A percentile compares a stretch with the other conserved stretches of the same genome.
phyloP scores from a whole-genome alignment of 2,113 vertebrate species.

The Crypturellus undulatus region DNA sequence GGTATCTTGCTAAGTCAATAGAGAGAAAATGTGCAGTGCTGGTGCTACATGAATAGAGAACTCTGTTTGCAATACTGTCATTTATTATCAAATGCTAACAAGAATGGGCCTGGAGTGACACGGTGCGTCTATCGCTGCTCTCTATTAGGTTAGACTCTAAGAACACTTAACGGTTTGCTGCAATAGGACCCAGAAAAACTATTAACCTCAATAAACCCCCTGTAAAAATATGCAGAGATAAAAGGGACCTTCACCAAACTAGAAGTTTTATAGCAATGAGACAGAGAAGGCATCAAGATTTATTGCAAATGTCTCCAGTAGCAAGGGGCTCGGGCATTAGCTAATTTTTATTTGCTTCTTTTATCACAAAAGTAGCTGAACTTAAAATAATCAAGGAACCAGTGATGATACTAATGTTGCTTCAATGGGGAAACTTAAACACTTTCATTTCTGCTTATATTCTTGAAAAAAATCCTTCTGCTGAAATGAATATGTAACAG shows the following conservation, averaged over 20 bases:
- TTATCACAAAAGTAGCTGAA: not conserved
- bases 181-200: slow-evolving; percentile 24
- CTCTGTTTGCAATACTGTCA: not conserved
- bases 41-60: not conserved
- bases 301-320: slow-evolving; percentile 20
- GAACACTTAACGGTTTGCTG: slow-evolving; percentile 18
- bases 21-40: not conserved
- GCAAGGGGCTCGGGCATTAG: slow-evolving; percentile 38
- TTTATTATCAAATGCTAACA: slow-evolving; percentile 1
- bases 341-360: slow-evolving; percentile 59
- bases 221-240: slow-evolving; percentile 14
- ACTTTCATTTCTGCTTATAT: slow-evolving; percentile 15
- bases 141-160: slow-evolving; percentile 10
- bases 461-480: slow-evolving; percentile 8
- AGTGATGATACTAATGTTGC: not conserved
- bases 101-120: not conserved
- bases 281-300: slow-evolving; percentile 20
- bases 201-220: slow-evolving; percentile 57
- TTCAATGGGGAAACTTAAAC: slow-evolving; percentile 22
- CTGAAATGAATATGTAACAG: slow-evolving; percentile 70
- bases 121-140: not conserved
- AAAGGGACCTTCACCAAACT: slow-evolving; percentile 29
- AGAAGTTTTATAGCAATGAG: slow-evolving; percentile 30
- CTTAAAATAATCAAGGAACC: slow-evolving; percentile 20
- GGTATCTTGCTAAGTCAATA: not conserved